Conservation (phyloP, 2,888 invertebrate genomes). For the Coenonympha glycerion region DNA sequence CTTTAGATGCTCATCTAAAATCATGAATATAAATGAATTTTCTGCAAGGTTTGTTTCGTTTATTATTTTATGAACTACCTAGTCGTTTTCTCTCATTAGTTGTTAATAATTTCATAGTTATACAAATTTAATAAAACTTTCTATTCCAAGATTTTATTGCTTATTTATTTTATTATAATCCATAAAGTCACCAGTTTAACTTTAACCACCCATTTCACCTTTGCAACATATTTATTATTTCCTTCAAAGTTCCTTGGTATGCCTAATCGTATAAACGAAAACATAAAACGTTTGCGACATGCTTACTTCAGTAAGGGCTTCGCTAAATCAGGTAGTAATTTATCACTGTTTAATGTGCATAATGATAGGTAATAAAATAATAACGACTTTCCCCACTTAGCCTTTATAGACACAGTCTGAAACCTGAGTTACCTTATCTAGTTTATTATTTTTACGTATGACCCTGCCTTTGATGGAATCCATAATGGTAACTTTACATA, state of each 20-base stretch:
- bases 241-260: constrained; percentile 4
- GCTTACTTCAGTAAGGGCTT: constrained; percentile 7
- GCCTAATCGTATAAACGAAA: constrained; percentile 4
- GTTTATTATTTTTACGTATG: constrained; percentile 26
- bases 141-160: not conserved
- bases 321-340: constrained; percentile 10
- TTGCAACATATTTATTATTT: constrained; percentile 8
- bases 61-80: too few relatives aligned
- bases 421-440: constrained; percentile 19
- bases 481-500: constrained; percentile 24
- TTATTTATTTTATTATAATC: constrained; percentile 9
- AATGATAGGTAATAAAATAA: constrained; percentile 45
- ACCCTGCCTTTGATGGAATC: constrained; percentile 26
- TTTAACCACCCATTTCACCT: constrained; percentile 8
- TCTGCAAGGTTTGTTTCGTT: not conserved
- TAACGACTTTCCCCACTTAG: constrained; percentile 38
- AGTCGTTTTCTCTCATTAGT: constrained; percentile 1
- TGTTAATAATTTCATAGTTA: not conserved
- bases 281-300: constrained; percentile 13
- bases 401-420: constrained; percentile 26
- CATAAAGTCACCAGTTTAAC: constrained; percentile 3
- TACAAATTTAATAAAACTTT: not conserved
- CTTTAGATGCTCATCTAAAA: too few relatives aligned
- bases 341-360: constrained; percentile 22
- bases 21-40: too few relatives aligned